Base-by-base conservation (phyloP, 2,888 invertebrate species). In the Diloba caeruleocephala region DNA sequence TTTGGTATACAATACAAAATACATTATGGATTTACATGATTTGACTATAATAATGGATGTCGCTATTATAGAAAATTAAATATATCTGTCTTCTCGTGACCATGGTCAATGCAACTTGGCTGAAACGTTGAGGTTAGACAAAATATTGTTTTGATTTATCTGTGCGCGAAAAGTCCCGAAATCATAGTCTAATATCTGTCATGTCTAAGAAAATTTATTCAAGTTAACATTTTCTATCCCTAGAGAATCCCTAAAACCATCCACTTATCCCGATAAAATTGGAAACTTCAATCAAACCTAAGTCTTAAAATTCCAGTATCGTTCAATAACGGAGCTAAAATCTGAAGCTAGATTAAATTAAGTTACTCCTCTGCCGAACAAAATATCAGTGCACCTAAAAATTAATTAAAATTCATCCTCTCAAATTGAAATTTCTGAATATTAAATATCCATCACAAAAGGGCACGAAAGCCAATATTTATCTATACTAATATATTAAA, bases 401-500 rank as follows among this genome's bases (percentile, higher is more conserved):
- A 57, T 34, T 48, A 56, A 66, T 66, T 43, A 66, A 48, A 44
- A 57, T 53, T 46, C 48, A 39, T 36, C 36, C 49, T 31, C n/a
- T 1, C 43, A 46, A 57, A 53, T 21, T 36, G 36, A 43, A 38
- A 50, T 61, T 69, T 57, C 5, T 33, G 31, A 48, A 4, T 9
- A 4, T 19, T 19, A 4, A n/a, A 25, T 13, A 39, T 26, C 15
- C 14, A 8, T 19, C 13, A 37, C 21, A 7, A 21, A 21, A 1
- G 7, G 7, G 21, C 2, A 21, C 21, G 21, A 21, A 21, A 21
- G 6, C 7, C 6, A 21, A 21, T 21, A 21, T 21, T 21, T n/a
- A n/a, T n/a, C n/a, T n/a, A n/a, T n/a, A n/a, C n/a, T n/a, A n/a
- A n/a, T n/a, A n/a, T n/a, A n/a, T n/a, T n/a, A n/a, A n/a, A n/a